A percentile compares a stretch with the other conserved stretches of the same genome.
These are phyloP conservation scores for Gryllus longicercus DNA, from an alignment of 2,888 invertebrate species.

Conservation along the genomic window DNA sequence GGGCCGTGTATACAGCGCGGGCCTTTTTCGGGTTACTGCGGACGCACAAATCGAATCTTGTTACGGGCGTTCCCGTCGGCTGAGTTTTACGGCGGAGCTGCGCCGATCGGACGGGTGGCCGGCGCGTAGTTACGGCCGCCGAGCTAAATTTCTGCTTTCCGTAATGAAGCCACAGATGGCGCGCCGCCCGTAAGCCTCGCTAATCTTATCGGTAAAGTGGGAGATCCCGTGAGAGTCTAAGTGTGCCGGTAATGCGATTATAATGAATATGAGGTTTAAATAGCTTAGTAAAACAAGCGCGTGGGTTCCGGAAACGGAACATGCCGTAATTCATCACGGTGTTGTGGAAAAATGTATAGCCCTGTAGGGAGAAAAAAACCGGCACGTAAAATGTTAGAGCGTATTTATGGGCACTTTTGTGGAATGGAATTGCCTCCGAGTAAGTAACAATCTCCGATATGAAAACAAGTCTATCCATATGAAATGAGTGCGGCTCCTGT, in stretches of 20 bases:
- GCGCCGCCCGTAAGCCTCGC: not conserved
- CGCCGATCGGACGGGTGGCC: not conserved
- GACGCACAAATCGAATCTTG: conserved; percentile 8
- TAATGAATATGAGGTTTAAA: conserved; percentile 1
- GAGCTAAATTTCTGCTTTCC: not conserved
- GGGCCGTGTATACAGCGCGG: not conserved
- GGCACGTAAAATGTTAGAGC: not conserved
- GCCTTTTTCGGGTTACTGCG: conserved; percentile 11
- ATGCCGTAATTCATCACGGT: not conserved
- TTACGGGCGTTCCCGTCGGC: not conserved
- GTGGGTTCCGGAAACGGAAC: not conserved
- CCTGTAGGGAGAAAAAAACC: not conserved
- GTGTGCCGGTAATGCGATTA: not conserved
- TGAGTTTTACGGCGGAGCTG: not conserved
- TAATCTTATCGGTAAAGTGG: conserved; percentile 1
- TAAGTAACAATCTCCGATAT: not conserved
- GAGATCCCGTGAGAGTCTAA: not conserved
- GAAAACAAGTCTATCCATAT: conserved; percentile 17
- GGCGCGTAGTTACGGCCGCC: not conserved
- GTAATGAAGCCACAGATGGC: not conserved
- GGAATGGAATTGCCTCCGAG: not conserved
- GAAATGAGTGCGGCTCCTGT: not conserved
- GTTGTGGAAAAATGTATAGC: too few relatives aligned
- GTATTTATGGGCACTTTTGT: not conserved
- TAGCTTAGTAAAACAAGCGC: not conserved